Conservation (phyloP, 2,797 vertebrate species). For the Poeciliopsis gracilis region DNA sequence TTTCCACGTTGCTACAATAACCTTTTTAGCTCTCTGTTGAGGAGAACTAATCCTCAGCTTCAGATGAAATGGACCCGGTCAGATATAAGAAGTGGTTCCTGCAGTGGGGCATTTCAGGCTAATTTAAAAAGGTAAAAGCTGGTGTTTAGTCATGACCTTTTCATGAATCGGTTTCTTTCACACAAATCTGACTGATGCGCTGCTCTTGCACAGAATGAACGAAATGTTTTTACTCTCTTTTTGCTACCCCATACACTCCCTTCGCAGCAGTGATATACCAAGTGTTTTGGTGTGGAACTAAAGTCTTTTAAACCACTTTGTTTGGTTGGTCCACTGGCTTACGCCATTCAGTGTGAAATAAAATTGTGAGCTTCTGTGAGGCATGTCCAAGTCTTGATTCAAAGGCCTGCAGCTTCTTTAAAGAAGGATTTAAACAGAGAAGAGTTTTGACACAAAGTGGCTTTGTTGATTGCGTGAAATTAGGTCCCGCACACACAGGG, state of each 20-base stretch:
- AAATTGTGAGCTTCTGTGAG: constrained; percentile 70
- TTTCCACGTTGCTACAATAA: neutral
- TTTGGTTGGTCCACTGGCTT: constrained; percentile 64
- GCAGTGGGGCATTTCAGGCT: constrained; percentile 36
- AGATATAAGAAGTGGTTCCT: constrained; percentile 48
- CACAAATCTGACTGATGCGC: constrained; percentile 35
- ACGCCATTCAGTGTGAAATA: constrained; percentile 78
- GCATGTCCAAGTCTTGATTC: constrained; percentile 69
- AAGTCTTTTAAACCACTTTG: constrained; percentile 75
- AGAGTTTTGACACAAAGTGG: constrained; percentile 74
- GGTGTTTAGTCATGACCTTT: constrained; percentile 68
- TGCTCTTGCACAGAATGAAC: constrained; percentile 13
- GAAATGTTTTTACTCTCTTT: constrained; percentile 23
- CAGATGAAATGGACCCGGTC: constrained; percentile 53
- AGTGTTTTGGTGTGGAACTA: constrained; percentile 65
- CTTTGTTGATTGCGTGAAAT: constrained; percentile 80
- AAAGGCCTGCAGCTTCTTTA: constrained; percentile 67
- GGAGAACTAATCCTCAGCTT: constrained; percentile 20
- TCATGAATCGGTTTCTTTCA: constrained; percentile 60
- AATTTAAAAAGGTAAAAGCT: constrained; percentile 63
- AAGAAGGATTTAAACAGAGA: constrained; percentile 71
- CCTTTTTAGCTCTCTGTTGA: neutral
- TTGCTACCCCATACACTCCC: constrained; percentile 32
- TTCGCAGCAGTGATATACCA: constrained; percentile 41
- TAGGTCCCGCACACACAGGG: constrained; percentile 60